These are phyloP conservation scores for Sorex araneus DNA, from an alignment of 2,113 vertebrate genomes.

Conservation along the genomic window DNA sequence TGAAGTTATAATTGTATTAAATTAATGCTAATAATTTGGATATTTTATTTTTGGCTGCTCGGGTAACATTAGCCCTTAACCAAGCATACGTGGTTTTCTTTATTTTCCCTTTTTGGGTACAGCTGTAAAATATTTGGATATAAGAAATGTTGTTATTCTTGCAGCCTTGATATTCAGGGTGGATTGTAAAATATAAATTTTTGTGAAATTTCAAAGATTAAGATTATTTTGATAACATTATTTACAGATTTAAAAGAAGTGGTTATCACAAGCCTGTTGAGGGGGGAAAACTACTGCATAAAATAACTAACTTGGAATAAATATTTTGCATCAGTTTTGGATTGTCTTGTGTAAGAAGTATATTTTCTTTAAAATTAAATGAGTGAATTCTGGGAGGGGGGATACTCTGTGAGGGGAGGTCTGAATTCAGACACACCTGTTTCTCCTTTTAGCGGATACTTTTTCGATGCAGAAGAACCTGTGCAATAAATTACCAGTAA, in stretches of 20 bases:
- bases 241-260: constrained; percentile 95
- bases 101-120: constrained; percentile 90
- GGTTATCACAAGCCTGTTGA: constrained; percentile 93
- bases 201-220: constrained; percentile 96
- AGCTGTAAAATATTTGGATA: constrained; percentile 95
- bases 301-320: constrained; percentile 96
- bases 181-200: constrained; percentile 97
- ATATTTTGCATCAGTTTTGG: constrained; percentile 98
- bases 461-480: constrained; percentile 65
- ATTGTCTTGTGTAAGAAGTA: constrained; percentile 79
- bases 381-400: constrained; percentile 44
- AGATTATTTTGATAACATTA: constrained; percentile 99
- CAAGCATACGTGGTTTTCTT: constrained; percentile 88
- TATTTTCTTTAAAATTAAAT: constrained; percentile 77
- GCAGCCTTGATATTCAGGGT: constrained; percentile 98
- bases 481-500: constrained; percentile 75
- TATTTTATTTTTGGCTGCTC: constrained; percentile 92
- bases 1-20: constrained; percentile 94
- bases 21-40: constrained; percentile 93
- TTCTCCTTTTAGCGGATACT: constrained; percentile 57
- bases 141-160: constrained; percentile 93
- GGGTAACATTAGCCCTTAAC: constrained; percentile 94
- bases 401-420: constrained; percentile 36
- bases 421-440: constrained; percentile 28
- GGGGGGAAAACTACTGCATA: constrained; percentile 93